Base-by-base conservation (phyloP, 2,797 vertebrate species). In the Luscinia luscinia region DNA sequence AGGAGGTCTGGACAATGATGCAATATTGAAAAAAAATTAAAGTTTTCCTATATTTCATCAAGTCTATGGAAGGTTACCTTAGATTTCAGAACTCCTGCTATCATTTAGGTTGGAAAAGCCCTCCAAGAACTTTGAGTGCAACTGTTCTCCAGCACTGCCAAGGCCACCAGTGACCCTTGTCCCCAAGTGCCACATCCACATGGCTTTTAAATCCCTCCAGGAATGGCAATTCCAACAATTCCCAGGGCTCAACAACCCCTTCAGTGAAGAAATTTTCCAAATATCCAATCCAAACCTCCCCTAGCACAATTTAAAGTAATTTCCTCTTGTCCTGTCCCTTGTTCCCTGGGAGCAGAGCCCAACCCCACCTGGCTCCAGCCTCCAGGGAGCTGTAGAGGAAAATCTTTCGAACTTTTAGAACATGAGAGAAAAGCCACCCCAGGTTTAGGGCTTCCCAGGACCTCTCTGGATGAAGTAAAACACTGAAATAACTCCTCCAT, bases 391-490 rank as follows among this genome's bases (percentile, higher is more conserved):
- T 46, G 24, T 24, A 15, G 45, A 48, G 21, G 12, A 75, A 83
- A 38, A 61, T 11, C 3, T 73, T 48, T 9, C 66, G 36, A 75
- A 40, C 0, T 15, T 76, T 51, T 7, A 78, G 48, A 49, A 32
- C 1, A 6, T 0, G 3, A 40, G 2, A 26, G 43, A 75, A 28
- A 70, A 57, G 9, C n/a, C 13, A 45, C 2, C 3, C 8, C 0
- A 1, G 7, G 3, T 58, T 69, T 26, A 48, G 51, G 14, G 24
- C 28, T 81, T 38, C 9, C 32, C 30, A 69, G 27, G 5, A 26
- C 43, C 0, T 1, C 12, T 51, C 21, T 64, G 55, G 28, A 4
- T 43, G 36, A 27, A 38, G 16, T 3, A 24, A 62, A 13, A 20
- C 1, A 8, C 11, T 38, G 34, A 52, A 52, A 52, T 20, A 52